These are phyloP conservation scores for Todiramphus chloris DNA, from an alignment of 2,113 vertebrate species.

Conservation along the genomic window DNA sequence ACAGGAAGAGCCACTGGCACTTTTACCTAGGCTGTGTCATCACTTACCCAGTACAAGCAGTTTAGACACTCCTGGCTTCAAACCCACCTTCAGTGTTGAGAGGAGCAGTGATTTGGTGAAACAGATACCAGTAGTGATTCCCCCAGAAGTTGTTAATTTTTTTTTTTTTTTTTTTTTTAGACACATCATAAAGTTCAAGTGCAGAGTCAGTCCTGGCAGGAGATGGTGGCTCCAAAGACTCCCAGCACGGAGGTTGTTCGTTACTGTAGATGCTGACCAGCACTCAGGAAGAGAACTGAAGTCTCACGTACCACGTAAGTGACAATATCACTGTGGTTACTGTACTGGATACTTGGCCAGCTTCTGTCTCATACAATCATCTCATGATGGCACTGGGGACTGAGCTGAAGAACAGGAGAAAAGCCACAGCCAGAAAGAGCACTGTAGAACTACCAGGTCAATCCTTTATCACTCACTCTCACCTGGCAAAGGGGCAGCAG, in stretches of 20 bases:
- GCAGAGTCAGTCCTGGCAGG: neutral
- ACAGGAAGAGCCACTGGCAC: neutral
- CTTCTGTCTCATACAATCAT: neutral
- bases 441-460: neutral
- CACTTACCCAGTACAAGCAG: neutral
- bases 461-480: neutral
- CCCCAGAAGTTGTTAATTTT: neutral
- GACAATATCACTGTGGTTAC: neutral
- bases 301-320: neutral
- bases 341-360: neutral
- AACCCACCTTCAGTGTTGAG: neutral
- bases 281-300: neutral
- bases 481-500: neutral
- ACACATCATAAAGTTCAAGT: conserved; percentile 1
- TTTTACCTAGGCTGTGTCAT: conserved; percentile 1
- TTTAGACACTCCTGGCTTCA: neutral
- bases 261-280: neutral
- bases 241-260: neutral
- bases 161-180: neutral
- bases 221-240: neutral
- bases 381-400: neutral
- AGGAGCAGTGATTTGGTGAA: neutral
- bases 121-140: neutral
- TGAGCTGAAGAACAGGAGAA: neutral
- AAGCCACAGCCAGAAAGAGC: neutral